These are phyloP conservation scores for Neocrepidodera transversa DNA, from an alignment of 2,888 invertebrate species.

Conservation along the genomic window DNA sequence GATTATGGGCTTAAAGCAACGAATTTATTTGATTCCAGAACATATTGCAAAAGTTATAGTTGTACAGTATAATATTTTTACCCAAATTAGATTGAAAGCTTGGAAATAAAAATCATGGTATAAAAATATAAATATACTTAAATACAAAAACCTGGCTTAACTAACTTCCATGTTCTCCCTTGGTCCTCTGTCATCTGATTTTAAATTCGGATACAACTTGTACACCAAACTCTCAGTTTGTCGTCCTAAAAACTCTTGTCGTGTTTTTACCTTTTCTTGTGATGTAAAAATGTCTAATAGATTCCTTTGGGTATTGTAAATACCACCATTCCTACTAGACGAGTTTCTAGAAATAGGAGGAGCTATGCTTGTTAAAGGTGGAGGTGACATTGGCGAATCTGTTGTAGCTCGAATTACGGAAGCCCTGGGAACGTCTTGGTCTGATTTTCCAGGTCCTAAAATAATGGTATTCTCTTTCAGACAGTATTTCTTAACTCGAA, in stretches of 20 bases:
- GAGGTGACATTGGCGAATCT: conserved; percentile 86
- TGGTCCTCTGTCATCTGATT: conserved; percentile 59
- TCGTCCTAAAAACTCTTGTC: conserved; percentile 68
- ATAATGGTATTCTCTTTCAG: no score
- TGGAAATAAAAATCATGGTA: no score
- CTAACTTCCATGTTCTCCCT: conserved; percentile 57
- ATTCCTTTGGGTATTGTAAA: conserved; percentile 61
- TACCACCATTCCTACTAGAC: conserved; percentile 47
- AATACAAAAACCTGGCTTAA: no score
- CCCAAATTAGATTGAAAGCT: no score
- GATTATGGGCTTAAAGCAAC: no score
- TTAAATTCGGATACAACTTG: conserved; percentile 77
- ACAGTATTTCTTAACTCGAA: no score
- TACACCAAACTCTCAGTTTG: conserved; percentile 68
- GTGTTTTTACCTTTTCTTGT: conserved; percentile 61
- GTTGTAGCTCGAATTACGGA: conserved; percentile 78
- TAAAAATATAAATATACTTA: no score
- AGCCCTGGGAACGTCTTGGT: conserved; percentile 54
- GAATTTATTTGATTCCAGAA: no score
- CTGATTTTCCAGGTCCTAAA: conserved; percentile 46
- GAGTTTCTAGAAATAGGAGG: conserved; percentile 46
- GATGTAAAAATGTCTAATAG: conserved; percentile 73
- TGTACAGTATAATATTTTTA: no score
- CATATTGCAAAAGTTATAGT: no score
- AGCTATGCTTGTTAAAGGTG: conserved; percentile 62